phyloP scores from a whole-genome alignment of 1,140 invertebrate genomes.

The Lucilia sericata region DNA sequence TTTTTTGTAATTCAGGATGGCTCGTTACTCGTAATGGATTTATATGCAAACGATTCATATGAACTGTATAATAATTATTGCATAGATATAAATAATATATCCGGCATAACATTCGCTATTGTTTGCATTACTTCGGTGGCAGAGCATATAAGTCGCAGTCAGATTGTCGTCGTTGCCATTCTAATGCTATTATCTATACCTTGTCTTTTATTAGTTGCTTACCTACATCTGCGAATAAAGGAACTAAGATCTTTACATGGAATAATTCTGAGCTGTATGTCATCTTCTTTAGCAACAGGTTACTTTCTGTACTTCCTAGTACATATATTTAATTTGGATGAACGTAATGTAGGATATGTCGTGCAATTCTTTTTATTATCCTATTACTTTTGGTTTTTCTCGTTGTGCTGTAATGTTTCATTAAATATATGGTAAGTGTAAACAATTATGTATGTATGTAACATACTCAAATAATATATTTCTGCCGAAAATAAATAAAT shows the following conservation, averaged over 20 bases:
- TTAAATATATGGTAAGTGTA: conserved; percentile 61
- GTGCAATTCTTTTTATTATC: conserved; percentile 63
- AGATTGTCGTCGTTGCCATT: conserved; percentile 58
- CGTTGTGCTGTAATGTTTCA: conserved; percentile 62
- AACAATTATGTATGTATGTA: too few relatives aligned
- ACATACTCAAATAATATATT: too few relatives aligned
- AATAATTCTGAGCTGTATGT: conserved; percentile 60
- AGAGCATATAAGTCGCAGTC: conserved; percentile 56
- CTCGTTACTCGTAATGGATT: conserved; percentile 59
- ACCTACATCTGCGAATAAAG: conserved; percentile 57
- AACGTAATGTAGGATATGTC: conserved; percentile 58
- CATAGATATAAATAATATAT: conserved; percentile 59
- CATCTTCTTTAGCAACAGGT: conserved; percentile 59
- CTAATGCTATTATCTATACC: conserved; percentile 64
- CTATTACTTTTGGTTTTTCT: conserved; percentile 65
- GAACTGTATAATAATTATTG: conserved; percentile 60
- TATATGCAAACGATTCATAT: conserved; percentile 59
- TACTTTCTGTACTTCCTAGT: conserved; percentile 65
- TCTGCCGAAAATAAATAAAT: too few relatives aligned
- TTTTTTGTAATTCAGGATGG: conserved; percentile 63
- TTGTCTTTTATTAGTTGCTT: conserved; percentile 59
- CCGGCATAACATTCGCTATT: conserved; percentile 60
- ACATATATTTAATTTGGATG: conserved; percentile 57
- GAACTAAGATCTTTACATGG: conserved; percentile 59
- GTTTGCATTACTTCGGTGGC: conserved; percentile 61